Conservation (phyloP, 2,888 invertebrate genomes). For the Frankliniella fusca region DNA sequence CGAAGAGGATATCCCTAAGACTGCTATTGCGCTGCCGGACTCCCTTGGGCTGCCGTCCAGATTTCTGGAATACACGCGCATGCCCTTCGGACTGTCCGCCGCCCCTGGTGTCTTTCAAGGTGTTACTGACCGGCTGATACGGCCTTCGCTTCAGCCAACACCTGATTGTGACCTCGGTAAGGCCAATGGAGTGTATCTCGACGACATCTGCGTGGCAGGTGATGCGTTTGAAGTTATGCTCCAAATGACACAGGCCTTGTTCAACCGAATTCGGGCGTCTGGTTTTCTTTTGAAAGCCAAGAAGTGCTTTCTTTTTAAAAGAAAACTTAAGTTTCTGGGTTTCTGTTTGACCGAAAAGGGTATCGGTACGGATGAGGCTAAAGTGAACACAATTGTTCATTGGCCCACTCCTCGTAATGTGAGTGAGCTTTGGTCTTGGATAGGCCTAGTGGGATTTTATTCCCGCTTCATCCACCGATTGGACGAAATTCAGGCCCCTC, state of each 20-base stretch:
- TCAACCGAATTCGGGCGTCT: neutral
- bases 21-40: constrained; percentile 35
- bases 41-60: neutral
- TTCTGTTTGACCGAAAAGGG: neutral
- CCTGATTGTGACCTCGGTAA: neutral
- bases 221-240: neutral
- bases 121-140: neutral
- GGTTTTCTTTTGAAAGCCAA: neutral
- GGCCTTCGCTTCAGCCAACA: neutral
- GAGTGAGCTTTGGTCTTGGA: neutral
- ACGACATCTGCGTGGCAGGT: neutral
- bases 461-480: neutral
- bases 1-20: constrained; percentile 34
- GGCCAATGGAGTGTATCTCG: neutral
- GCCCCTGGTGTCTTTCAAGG: neutral
- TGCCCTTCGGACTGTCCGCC: neutral
- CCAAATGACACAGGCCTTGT: too few relatives aligned
- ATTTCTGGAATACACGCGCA: neutral
- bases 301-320: neutral
- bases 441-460: neutral
- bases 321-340: neutral
- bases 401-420: neutral
- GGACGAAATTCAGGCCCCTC: neutral
- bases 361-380: neutral
- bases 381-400: neutral